Conservation (phyloP, 2,113 vertebrate genomes). For the Hipposideros armiger region DNA sequence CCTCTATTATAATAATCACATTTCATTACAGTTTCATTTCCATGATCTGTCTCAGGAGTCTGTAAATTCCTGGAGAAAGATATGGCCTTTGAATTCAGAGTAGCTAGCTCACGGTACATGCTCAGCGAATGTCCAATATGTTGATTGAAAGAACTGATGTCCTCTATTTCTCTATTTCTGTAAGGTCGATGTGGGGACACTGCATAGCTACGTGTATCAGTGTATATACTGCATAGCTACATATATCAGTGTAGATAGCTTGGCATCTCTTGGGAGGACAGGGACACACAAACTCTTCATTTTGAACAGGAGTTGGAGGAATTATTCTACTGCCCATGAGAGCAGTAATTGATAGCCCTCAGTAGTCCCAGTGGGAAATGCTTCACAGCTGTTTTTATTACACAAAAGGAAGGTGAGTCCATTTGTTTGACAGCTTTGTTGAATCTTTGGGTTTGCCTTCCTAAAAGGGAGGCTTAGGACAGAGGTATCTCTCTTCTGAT, state of each 20-base stretch:
- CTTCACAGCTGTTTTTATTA: slow-evolving; percentile 30
- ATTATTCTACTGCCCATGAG: neutral
- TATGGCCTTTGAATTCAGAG: neutral
- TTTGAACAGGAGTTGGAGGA: neutral
- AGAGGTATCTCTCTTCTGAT: neutral
- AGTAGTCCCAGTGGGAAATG: neutral
- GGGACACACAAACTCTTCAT: neutral
- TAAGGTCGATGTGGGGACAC: neutral
- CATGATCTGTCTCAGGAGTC: neutral
- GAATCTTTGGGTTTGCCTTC: slow-evolving; percentile 41
- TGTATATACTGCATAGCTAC: neutral
- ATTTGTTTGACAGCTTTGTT: slow-evolving; percentile 3
- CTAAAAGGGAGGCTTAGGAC: neutral
- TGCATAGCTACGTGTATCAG: neutral
- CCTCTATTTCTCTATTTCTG: neutral
- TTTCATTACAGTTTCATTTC: neutral
- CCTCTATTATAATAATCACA: neutral
- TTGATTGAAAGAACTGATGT: neutral
- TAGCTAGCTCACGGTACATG: neutral
- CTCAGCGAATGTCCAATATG: neutral
- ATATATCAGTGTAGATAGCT: neutral
- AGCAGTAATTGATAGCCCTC: neutral
- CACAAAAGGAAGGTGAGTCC: neutral
- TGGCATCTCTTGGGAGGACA: neutral
- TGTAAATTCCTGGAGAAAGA: neutral